A percentile compares a stretch with the other conserved stretches of the same genome.
Evolutionary conservation across 2,888 invertebrate species (phyloP).

Genomic region (Epicampocera succincta): DNA sequence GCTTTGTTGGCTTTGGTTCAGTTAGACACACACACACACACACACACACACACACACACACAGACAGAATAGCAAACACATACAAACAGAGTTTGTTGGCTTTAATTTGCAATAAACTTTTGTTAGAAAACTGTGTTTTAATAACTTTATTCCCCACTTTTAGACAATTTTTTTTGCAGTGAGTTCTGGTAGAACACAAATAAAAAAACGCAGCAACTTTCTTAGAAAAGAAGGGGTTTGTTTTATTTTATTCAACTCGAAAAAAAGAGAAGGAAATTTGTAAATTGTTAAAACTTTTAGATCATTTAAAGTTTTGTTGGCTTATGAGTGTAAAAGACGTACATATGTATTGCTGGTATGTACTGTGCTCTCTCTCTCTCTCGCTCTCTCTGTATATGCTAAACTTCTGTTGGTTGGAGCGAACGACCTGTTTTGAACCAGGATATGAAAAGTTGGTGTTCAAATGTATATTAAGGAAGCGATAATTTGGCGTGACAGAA

Average conservation of each 20-base stretch:
- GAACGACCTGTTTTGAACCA: constrained; percentile 51
- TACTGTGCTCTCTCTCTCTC: constrained; percentile 36
- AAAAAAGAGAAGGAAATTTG: constrained; percentile 46
- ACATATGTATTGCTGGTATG: neutral
- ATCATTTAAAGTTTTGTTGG: constrained; percentile 69
- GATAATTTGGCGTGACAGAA: constrained; percentile 69
- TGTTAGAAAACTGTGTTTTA: constrained; percentile 69
- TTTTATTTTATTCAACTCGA: constrained; percentile 48
- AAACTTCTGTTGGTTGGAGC: constrained; percentile 34
- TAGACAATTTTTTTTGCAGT: constrained; percentile 41
- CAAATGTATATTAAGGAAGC: constrained; percentile 52
- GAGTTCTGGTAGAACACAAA: constrained; percentile 57
- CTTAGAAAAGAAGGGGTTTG: constrained; percentile 68
- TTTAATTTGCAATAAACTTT: constrained; percentile 70
- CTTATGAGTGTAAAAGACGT: constrained; percentile 51
- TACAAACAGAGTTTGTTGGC: constrained; percentile 59
- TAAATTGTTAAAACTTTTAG: constrained; percentile 69
- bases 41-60: neutral
- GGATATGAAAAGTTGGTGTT: constrained; percentile 45
- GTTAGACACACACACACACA: constrained; percentile 32
- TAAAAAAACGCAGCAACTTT: constrained; percentile 66
- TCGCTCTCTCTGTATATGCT: constrained; percentile 3
- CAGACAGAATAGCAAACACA: neutral
- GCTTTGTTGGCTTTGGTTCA: constrained; percentile 47
- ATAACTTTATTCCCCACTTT: constrained; percentile 70